Base-by-base conservation (phyloP, 1,140 invertebrate genomes). In the Cydia splendana region DNA sequence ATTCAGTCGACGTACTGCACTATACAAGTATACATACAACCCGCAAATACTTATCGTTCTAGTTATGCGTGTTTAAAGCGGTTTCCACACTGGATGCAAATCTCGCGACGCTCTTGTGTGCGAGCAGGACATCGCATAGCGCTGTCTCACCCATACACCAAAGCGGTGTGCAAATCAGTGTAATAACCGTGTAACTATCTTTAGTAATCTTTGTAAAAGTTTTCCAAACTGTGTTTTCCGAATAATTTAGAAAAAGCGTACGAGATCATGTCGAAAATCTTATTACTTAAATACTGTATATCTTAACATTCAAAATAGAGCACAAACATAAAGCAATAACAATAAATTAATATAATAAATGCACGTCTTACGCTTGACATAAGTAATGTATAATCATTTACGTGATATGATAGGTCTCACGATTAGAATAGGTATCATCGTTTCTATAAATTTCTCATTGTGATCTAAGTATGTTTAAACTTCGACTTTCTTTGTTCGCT, bases 211-310 rank as follows among this genome's bases (percentile, higher is more conserved):
- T 62, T 71, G 30, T 71, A 71, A 71, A 71, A 18, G 67, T n/a
- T 38, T 38, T 15, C 13, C n/a, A 75, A 75, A 75, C 51, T 28
- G 20, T 53, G 10, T 53, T 48, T 74, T 28, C 51, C 3, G 30
- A 48, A 28, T 51, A 74, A 51, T 51, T 75, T 75, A 9, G 18
- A 75, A 51, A 75, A 15, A 75, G 5, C 24, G 42, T 51, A 28
- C 24, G 51, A 75, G 45, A 75, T 75, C 45, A 74, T 18, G 45
- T 53, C 45, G 12, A 75, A 57, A 75, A 75, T 28, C 28, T 75
- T 51, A 75, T 15, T 7, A 48, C 7, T 18, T 51, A 42, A 45
- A 53, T 53, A 18, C 51, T 53, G 42, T 45, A 53, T 53, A 53
- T 53, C 51, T 53, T 53, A 53, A 53, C 13, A 51, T 51, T 51